Evolutionary conservation across 30 jellyfish, hydroid and myxozoan genomes (phyloP).

Genomic region (Hydractinia symbiolongicarpus): DNA sequence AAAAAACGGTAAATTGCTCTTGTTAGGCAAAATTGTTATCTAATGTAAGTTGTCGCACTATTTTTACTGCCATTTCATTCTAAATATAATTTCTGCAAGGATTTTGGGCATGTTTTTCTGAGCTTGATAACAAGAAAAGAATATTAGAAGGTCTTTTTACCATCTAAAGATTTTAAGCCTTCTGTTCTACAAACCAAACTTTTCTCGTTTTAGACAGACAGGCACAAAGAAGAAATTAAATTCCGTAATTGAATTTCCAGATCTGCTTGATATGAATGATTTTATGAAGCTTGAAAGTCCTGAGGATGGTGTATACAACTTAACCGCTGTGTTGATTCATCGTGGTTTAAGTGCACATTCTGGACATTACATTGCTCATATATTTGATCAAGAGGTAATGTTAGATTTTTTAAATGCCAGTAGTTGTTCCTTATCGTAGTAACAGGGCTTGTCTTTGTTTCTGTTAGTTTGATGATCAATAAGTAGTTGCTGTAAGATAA

Average conservation of each 20-base stretch:
- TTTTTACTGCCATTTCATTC: too few relatives aligned
- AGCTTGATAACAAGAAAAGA: too few relatives aligned
- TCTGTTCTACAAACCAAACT: too few relatives aligned
- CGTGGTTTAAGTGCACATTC: slow-evolving; percentile 84
- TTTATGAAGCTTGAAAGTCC: slow-evolving; percentile 42
- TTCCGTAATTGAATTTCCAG: slow-evolving; percentile 59
- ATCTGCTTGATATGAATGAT: slow-evolving; percentile 74
- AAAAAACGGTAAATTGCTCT: too few relatives aligned
- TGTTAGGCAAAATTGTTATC: too few relatives aligned
- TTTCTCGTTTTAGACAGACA: slow-evolving; percentile 40
- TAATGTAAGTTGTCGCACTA: too few relatives aligned
- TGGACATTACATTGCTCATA: slow-evolving; percentile 95
- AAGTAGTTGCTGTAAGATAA: not conserved
- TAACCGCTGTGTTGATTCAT: slow-evolving; percentile 84
- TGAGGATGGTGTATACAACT: slow-evolving; percentile 55
- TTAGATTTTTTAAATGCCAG: not conserved
- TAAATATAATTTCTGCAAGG: too few relatives aligned
- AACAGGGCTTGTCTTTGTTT: not conserved
- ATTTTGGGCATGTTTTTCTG: too few relatives aligned
- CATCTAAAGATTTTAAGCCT: too few relatives aligned
- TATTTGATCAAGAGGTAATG: slow-evolving; percentile 70
- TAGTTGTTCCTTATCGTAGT: not conserved
- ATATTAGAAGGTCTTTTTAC: too few relatives aligned
- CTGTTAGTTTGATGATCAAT: not conserved
- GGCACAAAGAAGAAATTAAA: slow-evolving; percentile 70